Conservation (phyloP, 2,888 invertebrate species). For the Cremastinae sp. region DNA sequence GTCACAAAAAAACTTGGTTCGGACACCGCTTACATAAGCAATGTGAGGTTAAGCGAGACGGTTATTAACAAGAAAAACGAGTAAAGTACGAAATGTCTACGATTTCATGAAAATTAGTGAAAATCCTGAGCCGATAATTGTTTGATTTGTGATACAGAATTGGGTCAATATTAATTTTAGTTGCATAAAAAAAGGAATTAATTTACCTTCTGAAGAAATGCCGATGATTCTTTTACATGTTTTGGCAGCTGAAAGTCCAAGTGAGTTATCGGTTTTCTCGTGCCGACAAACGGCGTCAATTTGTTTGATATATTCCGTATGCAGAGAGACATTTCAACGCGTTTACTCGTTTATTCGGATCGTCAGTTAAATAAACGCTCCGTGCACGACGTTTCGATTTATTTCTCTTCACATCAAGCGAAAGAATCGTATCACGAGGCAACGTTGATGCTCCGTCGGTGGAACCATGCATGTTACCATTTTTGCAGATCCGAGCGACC, state of each 20-base stretch:
- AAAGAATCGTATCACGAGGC: conserved; percentile 42
- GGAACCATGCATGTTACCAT: conserved; percentile 36
- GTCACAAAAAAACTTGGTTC: no score
- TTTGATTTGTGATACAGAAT: neutral
- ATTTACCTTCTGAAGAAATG: conserved; percentile 83
- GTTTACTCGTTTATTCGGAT: conserved; percentile 44
- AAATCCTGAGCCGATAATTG: neutral
- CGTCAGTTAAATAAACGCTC: conserved; percentile 48
- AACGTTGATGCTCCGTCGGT: conserved; percentile 27
- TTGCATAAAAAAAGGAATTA: neutral
- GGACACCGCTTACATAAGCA: conserved; percentile 70
- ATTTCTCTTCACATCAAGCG: conserved; percentile 22
- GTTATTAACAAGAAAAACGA: neutral
- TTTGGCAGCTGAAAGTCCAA: conserved; percentile 81
- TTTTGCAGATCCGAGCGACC: conserved; percentile 16
- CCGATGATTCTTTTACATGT: conserved; percentile 77
- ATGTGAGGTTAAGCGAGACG: conserved; percentile 66
- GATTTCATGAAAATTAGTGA: neutral
- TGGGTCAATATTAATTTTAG: neutral
- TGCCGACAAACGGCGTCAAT: conserved; percentile 82
- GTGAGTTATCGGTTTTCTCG: conserved; percentile 82
- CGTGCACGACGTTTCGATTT: conserved; percentile 21
- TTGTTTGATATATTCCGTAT: conserved; percentile 83
- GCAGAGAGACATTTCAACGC: conserved; percentile 82
- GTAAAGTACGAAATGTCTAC: conserved; percentile 45